These are phyloP conservation scores for Lutjanus campechanus DNA, from an alignment of 2,797 vertebrate genomes.

Conservation along the genomic window DNA sequence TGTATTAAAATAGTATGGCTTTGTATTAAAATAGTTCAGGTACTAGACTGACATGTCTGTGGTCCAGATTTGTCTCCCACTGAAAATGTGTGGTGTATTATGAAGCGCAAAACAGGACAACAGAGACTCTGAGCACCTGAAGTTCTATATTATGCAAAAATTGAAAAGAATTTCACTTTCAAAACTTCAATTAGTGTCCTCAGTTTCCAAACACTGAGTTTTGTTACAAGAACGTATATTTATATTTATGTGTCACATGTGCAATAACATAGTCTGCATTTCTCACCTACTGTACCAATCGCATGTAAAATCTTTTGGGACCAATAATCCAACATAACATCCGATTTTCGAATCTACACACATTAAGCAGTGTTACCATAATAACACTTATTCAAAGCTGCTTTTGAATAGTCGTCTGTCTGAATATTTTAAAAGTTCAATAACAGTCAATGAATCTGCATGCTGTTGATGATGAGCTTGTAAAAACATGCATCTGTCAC, in stretches of 20 bases:
- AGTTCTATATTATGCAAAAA: too few relatives aligned
- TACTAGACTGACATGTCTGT: too few relatives aligned
- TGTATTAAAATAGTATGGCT: too few relatives aligned
- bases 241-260: not conserved
- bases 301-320: not conserved
- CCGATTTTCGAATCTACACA: not conserved
- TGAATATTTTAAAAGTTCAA: slow-evolving; percentile 11
- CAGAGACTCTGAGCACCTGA: too few relatives aligned
- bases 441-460: slow-evolving; percentile 2
- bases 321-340: not conserved
- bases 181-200: too few relatives aligned
- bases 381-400: slow-evolving; percentile 15
- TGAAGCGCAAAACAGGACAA: too few relatives aligned
- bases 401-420: not conserved
- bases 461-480: slow-evolving; percentile 27
- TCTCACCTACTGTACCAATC: not conserved
- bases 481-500: slow-evolving; percentile 51
- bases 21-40: too few relatives aligned
- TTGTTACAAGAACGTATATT: too few relatives aligned
- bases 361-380: slow-evolving; percentile 4
- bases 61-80: too few relatives aligned
- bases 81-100: too few relatives aligned
- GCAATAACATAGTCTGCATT: not conserved
- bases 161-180: too few relatives aligned
- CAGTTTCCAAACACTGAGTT: too few relatives aligned